phyloP scores from a whole-genome alignment of 2,113 vertebrate species.

The Donacobius atricapilla region DNA sequence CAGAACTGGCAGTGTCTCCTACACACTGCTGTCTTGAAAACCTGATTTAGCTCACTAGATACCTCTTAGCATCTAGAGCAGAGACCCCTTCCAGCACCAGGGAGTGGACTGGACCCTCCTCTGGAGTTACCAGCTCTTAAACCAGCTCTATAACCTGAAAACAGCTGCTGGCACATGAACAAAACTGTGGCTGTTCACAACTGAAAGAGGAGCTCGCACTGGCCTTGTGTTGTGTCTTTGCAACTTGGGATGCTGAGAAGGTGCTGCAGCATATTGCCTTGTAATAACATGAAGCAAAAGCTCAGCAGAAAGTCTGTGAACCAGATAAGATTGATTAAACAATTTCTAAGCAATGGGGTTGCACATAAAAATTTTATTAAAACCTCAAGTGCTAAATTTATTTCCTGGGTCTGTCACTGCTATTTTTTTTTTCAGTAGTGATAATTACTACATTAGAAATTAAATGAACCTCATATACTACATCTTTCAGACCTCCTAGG shows the following conservation, averaged over 20 bases:
- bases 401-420: slow-evolving; percentile 62
- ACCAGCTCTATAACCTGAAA: not conserved
- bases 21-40: not conserved
- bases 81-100: not conserved
- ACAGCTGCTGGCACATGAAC: not conserved
- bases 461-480: slow-evolving; percentile 74
- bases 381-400: slow-evolving; percentile 71
- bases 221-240: not conserved
- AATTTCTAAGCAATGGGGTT: slow-evolving; percentile 67
- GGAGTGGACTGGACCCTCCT: not conserved
- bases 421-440: slow-evolving; percentile 61
- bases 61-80: not conserved
- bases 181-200: not conserved
- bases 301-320: slow-evolving; percentile 60
- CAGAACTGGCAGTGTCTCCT: not conserved
- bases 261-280: slow-evolving; percentile 34
- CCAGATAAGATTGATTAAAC: slow-evolving; percentile 71
- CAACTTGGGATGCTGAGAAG: slow-evolving; percentile 27
- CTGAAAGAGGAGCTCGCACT: not conserved
- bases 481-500: slow-evolving; percentile 62
- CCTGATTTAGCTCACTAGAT: not conserved
- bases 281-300: slow-evolving; percentile 51
- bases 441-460: slow-evolving; percentile 77
- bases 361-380: slow-evolving; percentile 72
- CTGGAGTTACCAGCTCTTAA: not conserved